These are phyloP conservation scores for Macquaria australasica DNA, from an alignment of 2,113 vertebrate genomes.

Conservation along the genomic window DNA sequence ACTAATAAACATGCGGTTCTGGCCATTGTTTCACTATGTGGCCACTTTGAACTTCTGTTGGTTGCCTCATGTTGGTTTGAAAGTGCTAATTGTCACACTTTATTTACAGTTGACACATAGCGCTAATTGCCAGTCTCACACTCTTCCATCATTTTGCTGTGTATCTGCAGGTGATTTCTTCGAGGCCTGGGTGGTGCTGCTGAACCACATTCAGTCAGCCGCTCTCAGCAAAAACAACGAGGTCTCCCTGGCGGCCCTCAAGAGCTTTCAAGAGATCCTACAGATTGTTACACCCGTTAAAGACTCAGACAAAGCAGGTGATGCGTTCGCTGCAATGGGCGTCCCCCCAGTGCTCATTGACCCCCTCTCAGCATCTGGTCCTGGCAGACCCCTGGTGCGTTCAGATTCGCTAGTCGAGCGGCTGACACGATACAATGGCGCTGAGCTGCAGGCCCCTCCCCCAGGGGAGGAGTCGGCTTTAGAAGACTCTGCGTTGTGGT, in stretches of 20 bases:
- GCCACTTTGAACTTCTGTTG: not conserved
- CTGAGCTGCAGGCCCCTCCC: conserved; percentile 78
- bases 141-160: conserved; percentile 21
- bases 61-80: not conserved
- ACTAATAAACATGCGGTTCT: not conserved
- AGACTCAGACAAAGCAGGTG: conserved; percentile 90
- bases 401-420: conserved; percentile 94
- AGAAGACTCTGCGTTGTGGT: conserved; percentile 96
- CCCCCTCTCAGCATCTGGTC: conserved; percentile 87
- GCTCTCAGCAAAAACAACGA: conserved; percentile 99
- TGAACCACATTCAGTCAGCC: conserved; percentile 98
- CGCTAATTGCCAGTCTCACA: not conserved
- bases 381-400: conserved; percentile 90
- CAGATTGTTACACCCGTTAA: conserved; percentile 94
- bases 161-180: conserved; percentile 92
- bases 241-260: conserved; percentile 96
- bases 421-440: conserved; percentile 86
- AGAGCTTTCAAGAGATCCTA: conserved; percentile 99
- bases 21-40: no score
- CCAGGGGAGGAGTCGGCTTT: conserved; percentile 89
- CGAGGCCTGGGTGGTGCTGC: conserved; percentile 97
- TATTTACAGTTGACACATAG: not conserved
- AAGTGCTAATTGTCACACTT: not conserved
- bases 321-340: conserved; percentile 87
- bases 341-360: conserved; percentile 89